phyloP scores from a whole-genome alignment of 2,797 vertebrate genomes.

The Oreortyx pictus region DNA sequence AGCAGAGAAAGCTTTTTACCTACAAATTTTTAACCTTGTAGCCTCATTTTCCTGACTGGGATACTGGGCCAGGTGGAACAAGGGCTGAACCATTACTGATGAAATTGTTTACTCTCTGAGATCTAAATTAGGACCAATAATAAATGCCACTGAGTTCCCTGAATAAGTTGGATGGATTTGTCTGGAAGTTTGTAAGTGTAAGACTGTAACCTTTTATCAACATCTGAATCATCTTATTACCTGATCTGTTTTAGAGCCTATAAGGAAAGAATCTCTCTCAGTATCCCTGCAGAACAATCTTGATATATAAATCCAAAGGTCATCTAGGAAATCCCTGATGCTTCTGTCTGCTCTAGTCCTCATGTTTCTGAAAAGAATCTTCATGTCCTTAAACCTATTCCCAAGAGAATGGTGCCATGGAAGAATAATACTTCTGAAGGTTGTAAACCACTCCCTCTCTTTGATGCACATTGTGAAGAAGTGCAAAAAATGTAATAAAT shows the following conservation, averaged over 20 bases:
- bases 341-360: not conserved
- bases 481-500: not conserved
- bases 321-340: not conserved
- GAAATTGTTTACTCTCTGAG: not conserved
- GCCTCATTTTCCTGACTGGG: not conserved
- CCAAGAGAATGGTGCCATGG: not conserved
- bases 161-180: not conserved
- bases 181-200: not conserved
- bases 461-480: not conserved
- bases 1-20: not conserved
- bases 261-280: not conserved
- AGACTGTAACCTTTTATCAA: not conserved
- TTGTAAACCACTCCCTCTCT: not conserved
- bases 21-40: not conserved
- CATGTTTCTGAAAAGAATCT: not conserved
- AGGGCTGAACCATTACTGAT: not conserved
- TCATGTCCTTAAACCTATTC: not conserved
- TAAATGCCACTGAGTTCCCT: not conserved
- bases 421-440: not conserved
- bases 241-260: not conserved
- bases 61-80: not conserved
- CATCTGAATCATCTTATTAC: not conserved
- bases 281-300: not conserved
- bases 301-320: not conserved
- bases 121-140: not conserved